Conservation (phyloP, 2,113 vertebrate genomes). For the Hydrolagus affinis region DNA sequence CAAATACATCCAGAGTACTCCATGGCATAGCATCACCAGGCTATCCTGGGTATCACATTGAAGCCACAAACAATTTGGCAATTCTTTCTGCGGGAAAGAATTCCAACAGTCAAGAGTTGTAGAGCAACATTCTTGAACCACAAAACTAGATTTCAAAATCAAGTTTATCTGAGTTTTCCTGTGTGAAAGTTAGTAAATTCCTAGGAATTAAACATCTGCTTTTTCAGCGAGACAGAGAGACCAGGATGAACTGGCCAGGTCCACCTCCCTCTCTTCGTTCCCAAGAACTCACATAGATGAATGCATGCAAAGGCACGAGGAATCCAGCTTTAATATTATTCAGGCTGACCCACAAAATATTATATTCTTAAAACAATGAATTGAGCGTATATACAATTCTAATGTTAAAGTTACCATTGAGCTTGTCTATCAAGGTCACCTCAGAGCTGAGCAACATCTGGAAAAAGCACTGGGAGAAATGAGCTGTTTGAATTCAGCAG, state of each 20-base stretch:
- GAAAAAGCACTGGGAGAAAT: not conserved
- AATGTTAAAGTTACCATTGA: not conserved
- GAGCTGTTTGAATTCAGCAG: not conserved
- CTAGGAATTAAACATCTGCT: slow-evolving; percentile 1
- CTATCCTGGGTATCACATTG: not conserved
- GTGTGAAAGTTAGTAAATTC: not conserved
- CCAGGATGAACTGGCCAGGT: not conserved
- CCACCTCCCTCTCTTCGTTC: not conserved
- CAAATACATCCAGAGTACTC: not conserved
- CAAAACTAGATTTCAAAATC: not conserved
- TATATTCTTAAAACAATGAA: not conserved
- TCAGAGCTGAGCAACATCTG: not conserved
- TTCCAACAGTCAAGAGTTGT: too few species aligned
- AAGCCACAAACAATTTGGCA: too few species aligned
- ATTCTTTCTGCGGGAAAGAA: too few species aligned
- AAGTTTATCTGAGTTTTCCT: not conserved
- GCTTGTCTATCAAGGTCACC: not conserved
- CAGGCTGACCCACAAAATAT: too few species aligned
- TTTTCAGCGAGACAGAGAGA: not conserved
- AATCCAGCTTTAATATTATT: not conserved
- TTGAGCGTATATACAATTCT: not conserved
- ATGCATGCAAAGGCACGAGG: not conserved
- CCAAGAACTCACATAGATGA: not conserved
- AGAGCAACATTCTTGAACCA: not conserved
- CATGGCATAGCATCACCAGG: not conserved